Evolutionary conservation across 2,797 vertebrate genomes (phyloP).

Genomic region (Chaetophractus vellerosus): DNA sequence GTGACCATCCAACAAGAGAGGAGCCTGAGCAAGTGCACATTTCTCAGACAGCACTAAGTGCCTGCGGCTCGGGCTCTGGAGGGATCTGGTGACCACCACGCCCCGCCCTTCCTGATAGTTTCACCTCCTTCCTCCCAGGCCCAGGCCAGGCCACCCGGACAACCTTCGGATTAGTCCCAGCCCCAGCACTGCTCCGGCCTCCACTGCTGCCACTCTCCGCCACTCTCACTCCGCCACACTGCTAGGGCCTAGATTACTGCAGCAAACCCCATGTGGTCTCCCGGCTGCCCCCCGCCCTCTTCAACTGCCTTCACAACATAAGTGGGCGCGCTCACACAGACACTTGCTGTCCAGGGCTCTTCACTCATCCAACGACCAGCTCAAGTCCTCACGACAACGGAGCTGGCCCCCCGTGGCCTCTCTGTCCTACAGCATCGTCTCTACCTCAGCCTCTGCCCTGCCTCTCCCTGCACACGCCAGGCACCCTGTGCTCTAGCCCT

Average conservation of each 20-base stretch:
- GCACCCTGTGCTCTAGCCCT: no score
- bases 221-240: accelerated
- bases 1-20: accelerated
- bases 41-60: no score
- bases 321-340: background rate
- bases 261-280: background rate
- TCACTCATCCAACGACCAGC: accelerated
- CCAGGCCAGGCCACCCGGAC: accelerated
- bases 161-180: background rate
- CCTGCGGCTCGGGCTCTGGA: accelerated
- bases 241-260: background rate
- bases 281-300: background rate
- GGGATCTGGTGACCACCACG: accelerated
- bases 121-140: no score
- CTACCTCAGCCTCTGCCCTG: background rate
- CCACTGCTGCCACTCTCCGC: accelerated
- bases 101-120: accelerated
- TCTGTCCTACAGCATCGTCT: no score
- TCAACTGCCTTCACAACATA: no score
- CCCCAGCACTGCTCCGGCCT: background rate
- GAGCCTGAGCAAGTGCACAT: accelerated
- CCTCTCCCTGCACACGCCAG: accelerated
- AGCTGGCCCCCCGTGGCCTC: background rate
- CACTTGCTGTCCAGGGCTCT: background rate
- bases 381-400: background rate